Percentiles rank a stretch among this genome's conserved stretches.
These are phyloP conservation scores for Bombus polaris DNA, from an alignment of 1,140 invertebrate species.

Conservation along the genomic window DNA sequence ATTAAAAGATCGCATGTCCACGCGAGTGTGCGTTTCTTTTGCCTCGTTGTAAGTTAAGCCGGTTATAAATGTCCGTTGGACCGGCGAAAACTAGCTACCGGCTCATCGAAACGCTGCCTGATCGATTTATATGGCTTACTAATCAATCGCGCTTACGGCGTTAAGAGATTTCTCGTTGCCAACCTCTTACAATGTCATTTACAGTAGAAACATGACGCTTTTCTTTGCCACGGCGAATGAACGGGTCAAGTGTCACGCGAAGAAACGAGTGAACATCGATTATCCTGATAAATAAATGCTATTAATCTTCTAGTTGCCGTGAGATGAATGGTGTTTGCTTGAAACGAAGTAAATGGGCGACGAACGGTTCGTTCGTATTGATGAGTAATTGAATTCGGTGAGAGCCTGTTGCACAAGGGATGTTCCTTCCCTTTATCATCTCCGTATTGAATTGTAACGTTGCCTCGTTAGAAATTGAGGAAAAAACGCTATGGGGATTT, in stretches of 20 bases:
- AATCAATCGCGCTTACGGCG: background rate
- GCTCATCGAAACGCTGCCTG: background rate
- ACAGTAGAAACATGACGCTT: background rate
- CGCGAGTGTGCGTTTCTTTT: conserved; percentile 6
- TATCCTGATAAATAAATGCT: conserved; percentile 20
- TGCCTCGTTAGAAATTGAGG: background rate
- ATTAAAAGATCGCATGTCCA: background rate
- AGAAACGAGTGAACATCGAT: conserved; percentile 9
- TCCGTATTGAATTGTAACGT: background rate
- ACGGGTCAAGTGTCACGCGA: background rate
- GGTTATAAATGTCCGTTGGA: conserved; percentile 1
- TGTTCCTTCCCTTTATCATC: background rate
- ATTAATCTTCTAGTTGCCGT: background rate
- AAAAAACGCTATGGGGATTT: background rate
- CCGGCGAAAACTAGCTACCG: conserved; percentile 1
- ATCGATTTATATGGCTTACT: conserved; percentile 13
- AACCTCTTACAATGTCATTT: background rate
- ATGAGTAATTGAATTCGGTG: background rate
- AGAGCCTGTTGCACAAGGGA: no score
- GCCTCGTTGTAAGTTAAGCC: background rate
- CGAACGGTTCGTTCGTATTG: background rate
- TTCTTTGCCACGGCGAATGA: background rate
- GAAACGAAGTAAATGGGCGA: conserved; percentile 1
- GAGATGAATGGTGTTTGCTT: background rate
- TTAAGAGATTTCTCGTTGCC: background rate